Evolutionary conservation across 2,888 invertebrate genomes (phyloP), one percentile per base, ranked within the genome.

Genomic region (Odontocerum albicorne): DNA sequence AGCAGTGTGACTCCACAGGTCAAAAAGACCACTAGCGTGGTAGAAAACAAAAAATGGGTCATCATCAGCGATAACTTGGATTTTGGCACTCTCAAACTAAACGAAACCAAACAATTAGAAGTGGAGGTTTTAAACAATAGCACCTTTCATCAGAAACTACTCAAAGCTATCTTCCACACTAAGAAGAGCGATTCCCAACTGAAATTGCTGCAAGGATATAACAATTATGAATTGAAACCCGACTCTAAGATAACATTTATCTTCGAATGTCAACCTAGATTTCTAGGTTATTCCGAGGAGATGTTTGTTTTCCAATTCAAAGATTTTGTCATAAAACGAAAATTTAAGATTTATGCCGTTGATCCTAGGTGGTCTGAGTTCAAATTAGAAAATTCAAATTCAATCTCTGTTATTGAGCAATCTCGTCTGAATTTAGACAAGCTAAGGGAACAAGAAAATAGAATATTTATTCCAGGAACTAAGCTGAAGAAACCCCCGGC

Each of bases 211-310:
- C 2, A 49, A 16, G 35, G 17, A 7, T 20, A 13, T 10, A 20
- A 27, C 66, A 65, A 22, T 81, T 81, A 38, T 63, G 64, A 42
- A 54, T 73, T 39, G 66, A 68, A 53, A 67, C 67, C 8, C 66
- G 69, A 12, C 64, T 66, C 27, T 68, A 67, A 49, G 63, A 64
- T 79, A 39, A 65, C 64, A 16, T 76, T 81, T 45, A 70, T 65
- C 31, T 73, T 86, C 47, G 70, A 68, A 52, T 85, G 84, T 62
- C 68, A 65, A 27, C 80, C 82, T 4, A 82, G 77, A 68, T 82
- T 81, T 67, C 71, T 84, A 51, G 88, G 88, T 2, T 68, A 66
- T 38, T 78, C 80, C 8, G 79, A 74, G 59, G 88, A 88, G 72
- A 67, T 81, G 31, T 69, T 87, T 43, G 68, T 83, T 16, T 77